Conservation (phyloP, 2,113 vertebrate species). For the Rutilus rutilus region DNA sequence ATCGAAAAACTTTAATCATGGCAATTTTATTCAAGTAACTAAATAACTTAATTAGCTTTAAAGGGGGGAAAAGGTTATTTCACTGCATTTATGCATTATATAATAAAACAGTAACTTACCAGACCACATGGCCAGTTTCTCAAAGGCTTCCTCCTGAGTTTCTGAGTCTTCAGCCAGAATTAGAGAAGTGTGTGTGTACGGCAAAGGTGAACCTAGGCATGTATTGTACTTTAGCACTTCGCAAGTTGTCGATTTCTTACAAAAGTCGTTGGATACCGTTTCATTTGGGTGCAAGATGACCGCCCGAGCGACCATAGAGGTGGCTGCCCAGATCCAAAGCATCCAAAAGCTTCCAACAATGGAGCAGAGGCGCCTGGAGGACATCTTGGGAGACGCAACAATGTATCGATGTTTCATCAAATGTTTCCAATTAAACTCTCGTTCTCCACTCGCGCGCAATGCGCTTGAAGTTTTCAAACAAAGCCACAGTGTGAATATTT, state of each 20-base stretch:
- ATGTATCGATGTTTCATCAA: conserved; percentile 36
- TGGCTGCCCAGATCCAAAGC: conserved; percentile 68
- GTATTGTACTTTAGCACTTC: conserved; percentile 84
- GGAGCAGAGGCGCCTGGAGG: conserved; percentile 67
- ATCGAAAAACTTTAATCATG: background rate
- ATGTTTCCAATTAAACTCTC: conserved; percentile 31
- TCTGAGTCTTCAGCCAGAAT: conserved; percentile 86
- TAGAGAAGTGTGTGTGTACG: conserved; percentile 89
- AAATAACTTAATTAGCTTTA: background rate
- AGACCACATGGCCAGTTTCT: conserved; percentile 92
- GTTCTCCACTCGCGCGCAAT: conserved; percentile 20
- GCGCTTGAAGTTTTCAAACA: conserved; percentile 3
- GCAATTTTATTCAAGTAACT: background rate
- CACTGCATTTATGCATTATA: background rate
- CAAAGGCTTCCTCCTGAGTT: conserved; percentile 87
- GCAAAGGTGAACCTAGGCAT: conserved; percentile 88
- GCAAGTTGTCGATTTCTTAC: conserved; percentile 84
- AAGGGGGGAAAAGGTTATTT: background rate
- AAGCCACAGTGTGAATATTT: background rate
- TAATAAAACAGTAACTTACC: conserved; percentile 73
- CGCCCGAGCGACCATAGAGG: conserved; percentile 58
- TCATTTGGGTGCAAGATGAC: conserved; percentile 68
- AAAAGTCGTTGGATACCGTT: conserved; percentile 77
- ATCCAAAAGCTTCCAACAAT: conserved; percentile 76
- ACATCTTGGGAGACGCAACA: conserved; percentile 76